Conservation (phyloP, 2,888 invertebrate genomes). For the Zaprionus obscuricornis region DNA sequence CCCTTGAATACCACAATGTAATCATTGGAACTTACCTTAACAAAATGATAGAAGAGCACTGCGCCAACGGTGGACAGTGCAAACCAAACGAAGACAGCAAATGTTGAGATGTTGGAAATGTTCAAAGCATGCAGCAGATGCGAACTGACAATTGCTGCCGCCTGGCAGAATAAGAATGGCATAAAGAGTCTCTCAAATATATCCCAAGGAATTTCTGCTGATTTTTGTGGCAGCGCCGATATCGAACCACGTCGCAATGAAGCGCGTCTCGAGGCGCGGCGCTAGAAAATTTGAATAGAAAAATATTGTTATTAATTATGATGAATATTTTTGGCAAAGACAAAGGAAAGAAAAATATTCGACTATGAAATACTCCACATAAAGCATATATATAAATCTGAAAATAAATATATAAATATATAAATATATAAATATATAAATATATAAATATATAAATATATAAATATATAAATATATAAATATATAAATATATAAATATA, state of each 20-base stretch:
- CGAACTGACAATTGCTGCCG: constrained; percentile 90
- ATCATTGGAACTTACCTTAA: constrained; percentile 87
- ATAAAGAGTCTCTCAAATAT: constrained; percentile 89
- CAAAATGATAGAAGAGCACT: constrained; percentile 92
- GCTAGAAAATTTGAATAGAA: constrained; percentile 58
- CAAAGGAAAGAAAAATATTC: no score
- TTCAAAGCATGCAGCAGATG: constrained; percentile 88
- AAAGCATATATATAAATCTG: no score
- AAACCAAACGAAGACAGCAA: constrained; percentile 91
- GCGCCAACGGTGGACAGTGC: constrained; percentile 89
- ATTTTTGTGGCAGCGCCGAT: constrained; percentile 85
- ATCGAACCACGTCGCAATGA: constrained; percentile 86
- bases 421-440: constrained; percentile 5
- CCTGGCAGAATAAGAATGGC: constrained; percentile 92
- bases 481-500: no score
- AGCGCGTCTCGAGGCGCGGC: constrained; percentile 84
- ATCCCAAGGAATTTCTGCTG: constrained; percentile 88
- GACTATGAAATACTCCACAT: no score
- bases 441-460: no score
- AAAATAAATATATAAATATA: not conserved
- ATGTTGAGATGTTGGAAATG: constrained; percentile 90
- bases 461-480: no score
- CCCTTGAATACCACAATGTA: not conserved
- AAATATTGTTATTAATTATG: constrained; percentile 9
- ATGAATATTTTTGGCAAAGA: no score